Base-by-base conservation (phyloP, 2,797 vertebrate species). In the Rhinella marina region DNA sequence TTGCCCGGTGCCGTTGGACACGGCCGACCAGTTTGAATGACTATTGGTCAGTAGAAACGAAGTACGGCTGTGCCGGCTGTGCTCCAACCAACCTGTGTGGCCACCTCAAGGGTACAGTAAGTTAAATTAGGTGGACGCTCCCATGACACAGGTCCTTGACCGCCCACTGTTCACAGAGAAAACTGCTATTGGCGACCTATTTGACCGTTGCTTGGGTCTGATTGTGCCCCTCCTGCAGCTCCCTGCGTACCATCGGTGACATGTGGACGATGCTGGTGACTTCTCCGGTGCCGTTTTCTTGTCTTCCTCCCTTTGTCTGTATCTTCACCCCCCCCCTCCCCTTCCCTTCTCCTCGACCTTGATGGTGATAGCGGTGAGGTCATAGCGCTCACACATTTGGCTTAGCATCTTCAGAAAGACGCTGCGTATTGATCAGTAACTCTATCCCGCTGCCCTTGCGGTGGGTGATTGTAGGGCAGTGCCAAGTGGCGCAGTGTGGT, bases 371-470 rank as follows among this genome's bases (percentile, higher is more conserved):
- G 59, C 57, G 25, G 66, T 89, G 81, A 64, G 52, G 85, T 84
- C 87, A 87, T 87, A 76, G 4, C 25, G 11, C 72, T 76, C 27
- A 12, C 73, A 41, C 87, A 56, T 83, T 75, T 82, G 88, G 78
- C 82, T 66, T 84, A 78, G 82, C 90, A 82, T 88, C 82, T 86
- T 73, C 84, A 86, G 79, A 81, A 78, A 70, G 72, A 78, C 64
- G 17, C 72, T 77, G 59, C 11, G 79, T 89, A 89, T 89, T 82
- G 88, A 89, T 89, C 80, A 21, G 88, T 86, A 89, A 89, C 88
- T 89, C 61, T 89, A 89, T 89, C 88, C 72, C 73, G 21, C 72
- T 86, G 88, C 84, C 88, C 88, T 89, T 89, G 88, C 68, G 84
- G 88, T 83, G 88, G 88, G 84, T 82, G 84, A 86, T 72, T 81